Evolutionary conservation across 1,140 invertebrate genomes (phyloP), one percentile per base, ranked within the genome.

Genomic region (Marisa cornuarietis): DNA sequence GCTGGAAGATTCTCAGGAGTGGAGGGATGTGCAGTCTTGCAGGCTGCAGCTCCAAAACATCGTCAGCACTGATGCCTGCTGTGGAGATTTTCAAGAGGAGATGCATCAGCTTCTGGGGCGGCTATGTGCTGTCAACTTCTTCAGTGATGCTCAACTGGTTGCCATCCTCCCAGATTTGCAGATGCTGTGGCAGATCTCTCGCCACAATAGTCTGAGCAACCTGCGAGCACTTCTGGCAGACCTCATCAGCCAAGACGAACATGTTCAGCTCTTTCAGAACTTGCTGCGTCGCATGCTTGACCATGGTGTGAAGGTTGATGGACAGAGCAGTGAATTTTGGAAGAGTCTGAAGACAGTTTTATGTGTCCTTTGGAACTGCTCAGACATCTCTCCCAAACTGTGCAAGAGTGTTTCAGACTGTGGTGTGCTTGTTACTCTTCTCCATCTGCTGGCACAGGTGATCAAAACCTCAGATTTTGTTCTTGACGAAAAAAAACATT

Each of bases 221-320:
- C 63, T 77, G 16, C 62, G 76, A 24, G 63, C 65, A 3, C 65
- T 77, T 54, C 76, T 77, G 42, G 76, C 76, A 6, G 63, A 77
- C 18, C 26, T 77, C 18, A 77, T 77, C 14, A 69, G 31, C 16
- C 61, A 77, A 65, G 76, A 77, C 8, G 76, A 77, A 24, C 66
- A 77, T 20, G 42, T 77, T 5, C 63, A 65, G n/a, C 18, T 77
- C 26, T 77, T 77, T 42, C 14, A 51, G 51, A 77, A 77, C 42
- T 51, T 65, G 14, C 31, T 77, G 51, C 22, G 52, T 5, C 54
- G 11, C n/a, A 49, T 77, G 14, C 83, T 95, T 95, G 61, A 71
- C 66, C 20, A n/a, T 8, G 26, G 52, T 3, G 69, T 51, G 14
- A 66, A 42, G 24, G 72, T 77, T 61, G 65, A 81, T 42, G 52